These are phyloP conservation scores for Indicator indicator DNA, from an alignment of 2,113 vertebrate genomes.

Conservation along the genomic window DNA sequence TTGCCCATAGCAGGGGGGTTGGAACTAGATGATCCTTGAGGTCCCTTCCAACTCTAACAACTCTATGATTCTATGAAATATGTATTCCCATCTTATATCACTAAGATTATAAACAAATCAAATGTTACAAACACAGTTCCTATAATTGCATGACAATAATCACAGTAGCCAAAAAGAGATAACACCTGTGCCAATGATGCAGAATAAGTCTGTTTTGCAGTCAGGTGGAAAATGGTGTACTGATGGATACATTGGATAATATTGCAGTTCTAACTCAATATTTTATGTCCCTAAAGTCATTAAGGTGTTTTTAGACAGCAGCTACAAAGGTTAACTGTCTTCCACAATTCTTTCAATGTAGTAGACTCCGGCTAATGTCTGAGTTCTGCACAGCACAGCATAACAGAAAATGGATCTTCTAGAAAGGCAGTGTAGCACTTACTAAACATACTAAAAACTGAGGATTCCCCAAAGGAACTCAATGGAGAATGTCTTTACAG, in stretches of 20 bases:
- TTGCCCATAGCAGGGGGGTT: no score
- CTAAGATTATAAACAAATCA: neutral
- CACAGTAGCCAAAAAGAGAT: neutral
- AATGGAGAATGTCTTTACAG: neutral
- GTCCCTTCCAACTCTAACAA: no score
- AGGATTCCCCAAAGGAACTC: neutral
- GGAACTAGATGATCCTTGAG: no score
- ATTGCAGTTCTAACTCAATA: neutral
- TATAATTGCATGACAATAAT: neutral
- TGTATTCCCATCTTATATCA: neutral
- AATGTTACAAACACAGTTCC: neutral
- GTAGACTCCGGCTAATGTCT: neutral
- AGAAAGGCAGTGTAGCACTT: neutral
- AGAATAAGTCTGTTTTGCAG: neutral
- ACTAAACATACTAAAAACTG: neutral
- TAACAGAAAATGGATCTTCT: neutral
- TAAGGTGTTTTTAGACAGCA: neutral
- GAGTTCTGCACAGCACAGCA: neutral
- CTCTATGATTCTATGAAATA: no score
- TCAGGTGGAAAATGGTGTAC: neutral
- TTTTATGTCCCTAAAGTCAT: neutral
- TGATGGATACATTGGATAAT: neutral
- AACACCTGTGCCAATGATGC: neutral
- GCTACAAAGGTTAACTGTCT: neutral
- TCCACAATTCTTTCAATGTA: neutral